A percentile compares a stretch with the other conserved stretches of the same genome.
phyloP scores from a whole-genome alignment of 2,797 vertebrate genomes.

The Semotilus atromaculatus region DNA sequence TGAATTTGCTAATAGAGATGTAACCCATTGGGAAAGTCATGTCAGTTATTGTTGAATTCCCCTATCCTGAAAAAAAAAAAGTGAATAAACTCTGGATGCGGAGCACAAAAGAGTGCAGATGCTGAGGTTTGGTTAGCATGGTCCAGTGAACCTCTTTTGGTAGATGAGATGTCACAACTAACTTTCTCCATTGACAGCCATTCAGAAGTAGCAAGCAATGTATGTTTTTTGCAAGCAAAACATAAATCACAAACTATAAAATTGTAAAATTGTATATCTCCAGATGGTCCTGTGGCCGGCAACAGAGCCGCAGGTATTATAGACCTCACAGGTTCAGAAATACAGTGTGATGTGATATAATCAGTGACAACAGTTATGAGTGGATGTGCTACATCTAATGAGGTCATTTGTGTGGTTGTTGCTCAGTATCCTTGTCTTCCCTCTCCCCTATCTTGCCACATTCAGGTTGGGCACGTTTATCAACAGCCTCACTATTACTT shows the following conservation, averaged over 20 bases:
- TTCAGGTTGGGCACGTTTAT: not conserved
- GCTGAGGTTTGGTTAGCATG: not conserved
- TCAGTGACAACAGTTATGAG: not conserved
- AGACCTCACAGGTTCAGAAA: not conserved
- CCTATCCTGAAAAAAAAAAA: too few relatives aligned
- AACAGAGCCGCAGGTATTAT: not conserved
- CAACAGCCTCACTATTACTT: not conserved
- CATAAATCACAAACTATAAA: not conserved
- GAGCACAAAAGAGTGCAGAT: not conserved
- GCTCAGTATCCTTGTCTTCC: not conserved
- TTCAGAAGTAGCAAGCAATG: not conserved
- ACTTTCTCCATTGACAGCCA: not conserved
- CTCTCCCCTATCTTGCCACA: not conserved
- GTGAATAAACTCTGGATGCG: too few relatives aligned
- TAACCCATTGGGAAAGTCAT: not conserved
- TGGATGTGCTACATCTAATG: not conserved
- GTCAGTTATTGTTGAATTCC: too few relatives aligned
- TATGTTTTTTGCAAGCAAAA: not conserved
- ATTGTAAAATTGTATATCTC: not conserved
- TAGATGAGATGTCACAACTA: not conserved
- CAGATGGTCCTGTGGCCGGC: not conserved
- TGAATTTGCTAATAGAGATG: not conserved
- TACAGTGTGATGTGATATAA: not conserved
- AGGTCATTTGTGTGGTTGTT: not conserved
- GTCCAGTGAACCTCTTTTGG: not conserved